These are phyloP conservation scores for Habrosyne pyritoides DNA, from an alignment of 2,888 invertebrate genomes.

Conservation along the genomic window DNA sequence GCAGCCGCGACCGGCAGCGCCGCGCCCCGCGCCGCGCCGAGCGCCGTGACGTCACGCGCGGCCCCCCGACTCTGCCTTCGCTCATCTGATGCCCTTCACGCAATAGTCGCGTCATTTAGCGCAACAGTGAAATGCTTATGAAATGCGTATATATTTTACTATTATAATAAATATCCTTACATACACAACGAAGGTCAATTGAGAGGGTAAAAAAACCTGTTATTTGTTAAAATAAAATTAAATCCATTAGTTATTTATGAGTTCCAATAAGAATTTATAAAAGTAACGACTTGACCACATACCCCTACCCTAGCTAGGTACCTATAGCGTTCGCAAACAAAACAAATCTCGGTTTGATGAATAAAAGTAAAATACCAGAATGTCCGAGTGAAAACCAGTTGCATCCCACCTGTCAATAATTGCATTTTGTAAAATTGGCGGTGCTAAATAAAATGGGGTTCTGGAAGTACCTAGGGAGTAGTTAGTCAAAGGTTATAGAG, in stretches of 20 bases:
- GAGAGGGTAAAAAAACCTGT: too few relatives aligned
- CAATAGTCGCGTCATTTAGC: slow-evolving; percentile 50
- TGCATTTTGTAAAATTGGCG: too few relatives aligned
- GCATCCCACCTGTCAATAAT: too few relatives aligned
- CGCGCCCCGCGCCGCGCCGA: background rate
- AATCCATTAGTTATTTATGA: too few relatives aligned
- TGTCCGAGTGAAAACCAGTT: background rate
- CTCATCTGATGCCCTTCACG: slow-evolving; percentile 73
- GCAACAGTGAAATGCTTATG: slow-evolving; percentile 44
- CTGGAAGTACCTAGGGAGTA: too few relatives aligned
- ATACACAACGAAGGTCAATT: too few relatives aligned
- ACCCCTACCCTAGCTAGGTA: too few relatives aligned
- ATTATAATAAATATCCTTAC: slow-evolving; percentile 4
- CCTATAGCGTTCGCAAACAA: slow-evolving; percentile 15
- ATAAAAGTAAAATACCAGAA: background rate
- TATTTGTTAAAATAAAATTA: too few relatives aligned
- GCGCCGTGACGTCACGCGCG: slow-evolving; percentile 63
- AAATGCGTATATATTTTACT: slow-evolving; percentile 34
- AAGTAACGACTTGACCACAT: too few relatives aligned
- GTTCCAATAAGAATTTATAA: too few relatives aligned
- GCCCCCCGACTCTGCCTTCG: slow-evolving; percentile 28
- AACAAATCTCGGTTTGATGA: background rate
- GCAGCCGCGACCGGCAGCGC: background rate
- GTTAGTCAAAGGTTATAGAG: too few relatives aligned
- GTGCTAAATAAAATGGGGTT: too few relatives aligned